Base-by-base conservation (phyloP, 35 echinoderm and acorn worm genomes). In the Strongylocentrotus purpuratus region DNA sequence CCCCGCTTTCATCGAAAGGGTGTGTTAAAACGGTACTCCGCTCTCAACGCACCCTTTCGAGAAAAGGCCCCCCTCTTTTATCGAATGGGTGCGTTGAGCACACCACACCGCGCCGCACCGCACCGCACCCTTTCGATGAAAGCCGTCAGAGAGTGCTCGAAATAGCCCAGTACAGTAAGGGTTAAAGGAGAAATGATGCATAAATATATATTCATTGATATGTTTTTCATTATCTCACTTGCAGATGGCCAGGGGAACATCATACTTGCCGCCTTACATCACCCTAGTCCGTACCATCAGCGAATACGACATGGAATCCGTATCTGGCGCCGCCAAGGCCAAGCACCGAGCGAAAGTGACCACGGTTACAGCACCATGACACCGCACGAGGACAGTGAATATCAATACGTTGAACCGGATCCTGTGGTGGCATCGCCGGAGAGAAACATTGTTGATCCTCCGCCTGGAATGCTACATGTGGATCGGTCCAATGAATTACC, bases 351-450 rank as follows among this genome's bases (percentile, higher is more conserved):
- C 35, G 98, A 99, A 60, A 99, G 98, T 86, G 98, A 99, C 93
- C 98, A 99, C 78, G 98, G 98, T n/a, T 99, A 99, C 96, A 99
- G 98, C 94, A 99, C 98, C 48, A 99, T 99, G 98, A 99, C 98
- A n/a, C 98, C 98, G 20, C 98, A 99, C 50, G 98, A 99, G 96
- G 98, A 99, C 86, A 98, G 97, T 48, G 98, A 99, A 87, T 99
- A 99, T 88, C 97, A 97, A 31, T 97, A 99, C 71, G 96, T 97
- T 46, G 98, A 99, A 95, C 98, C 98, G 52, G 98, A 99, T 93
- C 98, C 98, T 4, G 96, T 97, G 13, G 95, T 96, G 70, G 94
- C 86, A 45, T 94, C 85, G 59, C 87, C 95, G 18, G 94, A 46
- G 20, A 45, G 91, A 31, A 95, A 88, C 41, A 86, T 85, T 32